phyloP scores from a whole-genome alignment of 2,797 vertebrate species.

The Amblyopsis hoosieri region DNA sequence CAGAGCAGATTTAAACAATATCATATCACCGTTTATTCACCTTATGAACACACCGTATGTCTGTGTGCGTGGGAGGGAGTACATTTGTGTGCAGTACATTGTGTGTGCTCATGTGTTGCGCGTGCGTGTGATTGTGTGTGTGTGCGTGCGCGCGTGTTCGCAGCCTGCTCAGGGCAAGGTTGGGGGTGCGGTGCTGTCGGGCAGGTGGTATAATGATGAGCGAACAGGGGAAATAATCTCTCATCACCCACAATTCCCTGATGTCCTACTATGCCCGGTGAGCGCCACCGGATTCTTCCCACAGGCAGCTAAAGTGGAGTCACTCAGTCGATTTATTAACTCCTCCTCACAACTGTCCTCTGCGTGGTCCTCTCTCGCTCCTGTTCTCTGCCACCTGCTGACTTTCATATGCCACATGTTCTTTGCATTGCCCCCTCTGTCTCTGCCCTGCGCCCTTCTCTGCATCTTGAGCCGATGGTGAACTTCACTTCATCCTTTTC shows the following conservation, averaged over 20 bases:
- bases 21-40: slow-evolving; percentile 57
- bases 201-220: slow-evolving; percentile 60
- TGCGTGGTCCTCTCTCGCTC: slow-evolving; percentile 48
- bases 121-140: slow-evolving; percentile 10
- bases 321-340: slow-evolving; percentile 82
- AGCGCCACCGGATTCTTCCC: slow-evolving; percentile 68
- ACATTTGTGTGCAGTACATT: neutral
- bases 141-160: slow-evolving; percentile 8
- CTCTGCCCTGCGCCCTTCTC: neutral
- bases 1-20: slow-evolving; percentile 71
- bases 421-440: neutral
- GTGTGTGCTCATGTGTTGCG: neutral
- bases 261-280: slow-evolving; percentile 52
- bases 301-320: slow-evolving; percentile 74
- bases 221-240: slow-evolving; percentile 79
- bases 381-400: slow-evolving; percentile 47
- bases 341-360: slow-evolving; percentile 39
- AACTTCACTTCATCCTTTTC: too few species aligned
- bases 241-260: slow-evolving; percentile 77
- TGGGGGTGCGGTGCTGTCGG: slow-evolving; percentile 13
- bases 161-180: slow-evolving; percentile 30
- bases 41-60: slow-evolving; percentile 30
- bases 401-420: slow-evolving; percentile 54
- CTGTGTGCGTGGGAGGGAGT: neutral
- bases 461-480: too few species aligned